Conservation (phyloP, 2,113 vertebrate species). For the Gobiocypris rarus region DNA sequence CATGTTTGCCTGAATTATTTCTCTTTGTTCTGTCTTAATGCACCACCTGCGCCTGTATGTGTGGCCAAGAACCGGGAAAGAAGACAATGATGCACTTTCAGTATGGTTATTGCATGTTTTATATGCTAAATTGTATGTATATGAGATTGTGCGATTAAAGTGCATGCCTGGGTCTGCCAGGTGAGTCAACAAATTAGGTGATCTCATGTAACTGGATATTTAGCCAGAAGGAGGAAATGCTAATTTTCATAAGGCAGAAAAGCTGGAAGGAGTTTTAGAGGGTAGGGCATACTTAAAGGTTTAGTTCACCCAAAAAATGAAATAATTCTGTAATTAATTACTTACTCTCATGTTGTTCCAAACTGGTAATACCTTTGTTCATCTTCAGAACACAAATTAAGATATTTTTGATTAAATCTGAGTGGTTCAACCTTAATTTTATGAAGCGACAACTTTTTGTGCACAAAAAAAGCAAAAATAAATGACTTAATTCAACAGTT, state of each 20-base stretch:
- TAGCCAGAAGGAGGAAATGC: neutral
- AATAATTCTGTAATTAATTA: too few relatives aligned
- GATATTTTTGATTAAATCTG: too few relatives aligned
- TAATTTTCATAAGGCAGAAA: conserved; percentile 5
- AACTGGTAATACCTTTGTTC: too few relatives aligned
- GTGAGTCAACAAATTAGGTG: conserved; percentile 36
- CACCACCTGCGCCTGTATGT: conserved; percentile 2
- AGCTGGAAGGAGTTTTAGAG: neutral
- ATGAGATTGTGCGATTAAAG: neutral
- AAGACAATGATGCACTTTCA: neutral
- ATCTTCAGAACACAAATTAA: too few relatives aligned
- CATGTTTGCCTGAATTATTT: conserved; percentile 38
- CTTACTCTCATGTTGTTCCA: too few relatives aligned
- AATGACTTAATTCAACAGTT: too few relatives aligned
- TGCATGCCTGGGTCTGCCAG: conserved; percentile 19
- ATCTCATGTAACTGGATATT: conserved; percentile 21
- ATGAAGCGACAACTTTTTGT: too few relatives aligned
- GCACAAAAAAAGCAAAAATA: too few relatives aligned
- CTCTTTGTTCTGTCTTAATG: conserved; percentile 32
- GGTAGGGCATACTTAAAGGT: neutral
- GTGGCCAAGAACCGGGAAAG: neutral
- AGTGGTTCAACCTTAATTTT: too few relatives aligned
- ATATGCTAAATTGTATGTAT: neutral
- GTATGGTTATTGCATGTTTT: neutral
- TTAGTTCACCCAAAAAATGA: too few relatives aligned